Base-by-base conservation (phyloP, 2,888 invertebrate genomes). In the Leucophenga maculata region DNA sequence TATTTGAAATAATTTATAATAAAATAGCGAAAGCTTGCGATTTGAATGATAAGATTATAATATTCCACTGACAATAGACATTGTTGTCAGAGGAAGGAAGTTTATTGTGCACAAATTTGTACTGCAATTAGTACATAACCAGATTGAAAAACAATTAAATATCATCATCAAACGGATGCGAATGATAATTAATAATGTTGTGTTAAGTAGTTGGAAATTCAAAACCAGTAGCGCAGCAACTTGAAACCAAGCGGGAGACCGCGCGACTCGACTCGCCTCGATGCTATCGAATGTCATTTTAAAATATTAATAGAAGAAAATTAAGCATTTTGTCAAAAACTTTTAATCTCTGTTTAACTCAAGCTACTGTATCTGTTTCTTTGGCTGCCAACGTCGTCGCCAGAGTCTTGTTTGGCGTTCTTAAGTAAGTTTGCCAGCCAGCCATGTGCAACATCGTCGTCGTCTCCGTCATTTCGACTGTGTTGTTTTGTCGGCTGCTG, bases 301-400 rank as follows among this genome's bases (percentile, higher is more conserved):
- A 50, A 18, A 80, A 79, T 81, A 80, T 84, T 83, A 80, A 80
- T 83, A 82, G 83, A 83, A 84, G 80, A 79, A 81, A 76, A 79
- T 79, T 74, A 76, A 79, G 72, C 68, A 76, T 78, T 78, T 78
- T 78, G 78, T 77, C 78, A 79, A 67, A 57, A 48, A 59, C 48
- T 67, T 59, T 48, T 39, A 57, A 57, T 67, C 57, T 67, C 9
- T 48, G 46, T 14, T 62, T 62, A 62, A 48, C 20, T 46, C 46
- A 62, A 20, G 18, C 14, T 62, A 44, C 31, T 44, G 14, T 48
- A 46, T 22, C 32, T 48, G 46, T 39, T 6, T 55, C 46, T 57
- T n/a, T 39, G 31, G 16, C 9, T n/a, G 26, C 31, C 11, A 26
- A 16, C 65, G 18, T 31, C 65, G 18, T 54, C 20, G 16, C 18